Evolutionary conservation across 2,113 vertebrate genomes (phyloP).

Genomic region (Ceuthmochares aereus): DNA sequence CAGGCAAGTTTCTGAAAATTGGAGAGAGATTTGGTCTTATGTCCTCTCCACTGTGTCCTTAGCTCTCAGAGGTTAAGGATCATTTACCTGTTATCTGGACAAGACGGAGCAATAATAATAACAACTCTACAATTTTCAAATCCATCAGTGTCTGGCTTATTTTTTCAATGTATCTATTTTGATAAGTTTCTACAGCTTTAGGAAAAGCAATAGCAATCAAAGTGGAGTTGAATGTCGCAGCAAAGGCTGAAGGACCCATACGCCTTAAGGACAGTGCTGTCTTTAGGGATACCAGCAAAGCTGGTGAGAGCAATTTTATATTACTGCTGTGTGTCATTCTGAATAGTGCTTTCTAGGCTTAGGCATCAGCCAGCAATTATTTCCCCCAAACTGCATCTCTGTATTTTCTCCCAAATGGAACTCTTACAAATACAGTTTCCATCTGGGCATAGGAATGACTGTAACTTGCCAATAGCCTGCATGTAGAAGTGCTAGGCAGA

Average conservation of each 20-base stretch:
- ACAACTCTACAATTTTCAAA: neutral
- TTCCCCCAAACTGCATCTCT: neutral
- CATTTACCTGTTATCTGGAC: neutral
- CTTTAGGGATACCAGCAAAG: neutral
- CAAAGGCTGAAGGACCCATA: neutral
- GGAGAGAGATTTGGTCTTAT: neutral
- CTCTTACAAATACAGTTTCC: neutral
- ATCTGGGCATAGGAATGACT: accelerated
- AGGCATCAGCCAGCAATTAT: neutral
- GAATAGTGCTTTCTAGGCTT: neutral
- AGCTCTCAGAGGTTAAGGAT: neutral
- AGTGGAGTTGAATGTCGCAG: neutral
- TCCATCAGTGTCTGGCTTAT: neutral
- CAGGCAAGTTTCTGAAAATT: neutral
- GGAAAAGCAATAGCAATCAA: neutral
- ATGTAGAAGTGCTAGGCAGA: accelerated
- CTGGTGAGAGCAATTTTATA: neutral
- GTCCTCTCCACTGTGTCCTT: neutral
- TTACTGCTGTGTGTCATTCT: neutral
- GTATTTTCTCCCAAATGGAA: neutral
- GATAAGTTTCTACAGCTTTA: neutral
- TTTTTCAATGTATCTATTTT: neutral
- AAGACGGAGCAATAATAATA: neutral
- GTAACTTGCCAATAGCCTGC: accelerated
- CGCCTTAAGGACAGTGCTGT: neutral